Evolutionary conservation across 2,888 invertebrate species (phyloP).

Genomic region (Lordiphosa fenestrarum): DNA sequence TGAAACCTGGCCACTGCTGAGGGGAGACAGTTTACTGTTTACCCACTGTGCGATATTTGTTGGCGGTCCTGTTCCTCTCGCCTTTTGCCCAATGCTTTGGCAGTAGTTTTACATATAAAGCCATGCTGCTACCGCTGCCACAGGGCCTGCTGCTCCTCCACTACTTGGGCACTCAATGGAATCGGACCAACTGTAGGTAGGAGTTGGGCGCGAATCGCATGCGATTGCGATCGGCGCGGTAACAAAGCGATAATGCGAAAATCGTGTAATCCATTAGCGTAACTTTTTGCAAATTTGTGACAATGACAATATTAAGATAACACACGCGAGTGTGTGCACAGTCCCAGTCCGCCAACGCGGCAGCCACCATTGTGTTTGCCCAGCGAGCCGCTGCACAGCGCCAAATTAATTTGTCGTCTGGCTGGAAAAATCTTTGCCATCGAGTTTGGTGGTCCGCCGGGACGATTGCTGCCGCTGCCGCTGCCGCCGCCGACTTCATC

Average conservation of each 20-base stretch:
- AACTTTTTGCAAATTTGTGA: constrained; percentile 80
- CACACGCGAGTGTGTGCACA: constrained; percentile 39
- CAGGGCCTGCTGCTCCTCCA: constrained; percentile 12
- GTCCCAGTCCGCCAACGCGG: constrained; percentile 21
- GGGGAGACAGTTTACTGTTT: too few relatives aligned
- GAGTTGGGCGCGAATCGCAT: constrained; percentile 55
- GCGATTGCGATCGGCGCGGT: constrained; percentile 71
- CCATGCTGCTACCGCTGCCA: constrained; percentile 51
- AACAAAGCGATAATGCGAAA: constrained; percentile 81
- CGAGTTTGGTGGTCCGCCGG: constrained; percentile 51
- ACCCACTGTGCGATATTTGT: constrained; percentile 38
- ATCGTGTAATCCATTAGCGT: constrained; percentile 81
- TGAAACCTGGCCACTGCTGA: too few relatives aligned
- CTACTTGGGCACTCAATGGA: not conserved
- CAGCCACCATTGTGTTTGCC: not conserved
- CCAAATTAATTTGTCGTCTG: constrained; percentile 80
- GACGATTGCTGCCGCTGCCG: constrained; percentile 5
- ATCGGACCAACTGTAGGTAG: constrained; percentile 21
- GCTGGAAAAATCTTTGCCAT: constrained; percentile 22
- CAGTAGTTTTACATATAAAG: constrained; percentile 72
- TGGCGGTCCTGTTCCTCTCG: constrained; percentile 38
- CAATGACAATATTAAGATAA: constrained; percentile 81
- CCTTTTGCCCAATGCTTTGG: constrained; percentile 28
- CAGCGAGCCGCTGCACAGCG: constrained; percentile 23
- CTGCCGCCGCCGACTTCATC: constrained; percentile 41